Percentiles rank a stretch among this genome's conserved stretches.
These are phyloP conservation scores for Drosophila anomelani DNA, from an alignment of 2,888 invertebrate genomes.

Conservation along the genomic window DNA sequence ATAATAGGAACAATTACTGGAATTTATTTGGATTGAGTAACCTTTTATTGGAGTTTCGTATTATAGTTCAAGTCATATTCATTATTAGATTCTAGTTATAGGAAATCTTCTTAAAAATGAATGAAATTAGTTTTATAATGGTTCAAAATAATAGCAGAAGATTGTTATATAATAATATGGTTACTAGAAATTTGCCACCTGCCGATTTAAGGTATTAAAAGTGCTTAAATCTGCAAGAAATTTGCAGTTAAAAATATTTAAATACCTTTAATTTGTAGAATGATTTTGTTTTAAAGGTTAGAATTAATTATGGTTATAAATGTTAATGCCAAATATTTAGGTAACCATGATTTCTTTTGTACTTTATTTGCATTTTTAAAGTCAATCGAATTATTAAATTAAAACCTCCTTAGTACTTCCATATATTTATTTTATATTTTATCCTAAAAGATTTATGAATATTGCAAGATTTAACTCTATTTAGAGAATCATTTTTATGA, in stretches of 20 bases:
- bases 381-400: neutral
- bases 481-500: neutral
- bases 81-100: neutral
- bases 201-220: neutral
- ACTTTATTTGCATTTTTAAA: neutral
- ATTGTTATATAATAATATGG: neutral
- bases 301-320: neutral
- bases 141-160: too few relatives aligned
- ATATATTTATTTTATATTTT: neutral
- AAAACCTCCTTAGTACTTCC: neutral
- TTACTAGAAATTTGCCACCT: neutral
- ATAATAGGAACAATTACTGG: neutral
- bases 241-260: neutral
- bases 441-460: neutral
- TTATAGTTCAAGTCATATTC: too few relatives aligned
- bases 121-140: neutral
- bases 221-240: neutral
- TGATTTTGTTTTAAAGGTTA: neutral
- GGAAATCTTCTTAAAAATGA: neutral
- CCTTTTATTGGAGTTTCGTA: neutral
- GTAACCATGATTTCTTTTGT: neutral
- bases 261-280: neutral
- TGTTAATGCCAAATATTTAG: neutral
- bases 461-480: neutral
- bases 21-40: neutral